These are phyloP conservation scores for Chelonia mydas DNA, from an alignment of 2,797 vertebrate species.

Conservation along the genomic window DNA sequence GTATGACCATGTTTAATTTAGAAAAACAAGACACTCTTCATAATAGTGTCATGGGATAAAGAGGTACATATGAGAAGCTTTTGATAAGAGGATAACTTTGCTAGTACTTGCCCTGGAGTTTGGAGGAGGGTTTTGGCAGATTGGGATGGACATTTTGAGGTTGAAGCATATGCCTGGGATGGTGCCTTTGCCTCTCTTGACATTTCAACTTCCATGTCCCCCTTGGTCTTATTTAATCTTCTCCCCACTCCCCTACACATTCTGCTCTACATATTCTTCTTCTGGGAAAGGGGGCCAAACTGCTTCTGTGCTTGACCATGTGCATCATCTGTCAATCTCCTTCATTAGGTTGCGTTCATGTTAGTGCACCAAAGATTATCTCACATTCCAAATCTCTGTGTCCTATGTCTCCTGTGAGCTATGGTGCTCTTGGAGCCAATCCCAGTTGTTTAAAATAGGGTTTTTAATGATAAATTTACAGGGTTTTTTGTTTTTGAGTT, in stretches of 20 bases:
- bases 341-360: too few relatives aligned
- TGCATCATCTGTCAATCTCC: too few relatives aligned
- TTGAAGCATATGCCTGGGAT: neutral
- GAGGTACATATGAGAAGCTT: neutral
- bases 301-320: too few relatives aligned
- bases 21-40: neutral
- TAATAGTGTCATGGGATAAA: neutral
- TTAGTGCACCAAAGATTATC: too few relatives aligned
- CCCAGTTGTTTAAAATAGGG: neutral
- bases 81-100: neutral
- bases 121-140: neutral
- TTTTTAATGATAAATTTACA: neutral
- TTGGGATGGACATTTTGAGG: neutral
- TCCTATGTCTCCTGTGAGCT: too few relatives aligned
- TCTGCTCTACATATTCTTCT: too few relatives aligned
- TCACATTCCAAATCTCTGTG: too few relatives aligned
- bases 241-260: neutral
- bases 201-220: neutral
- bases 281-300: too few relatives aligned
- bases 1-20: neutral
- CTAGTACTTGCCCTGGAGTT: neutral
- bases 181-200: too few relatives aligned
- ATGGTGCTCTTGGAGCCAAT: neutral
- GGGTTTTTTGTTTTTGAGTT: neutral
- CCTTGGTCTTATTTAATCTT: neutral